Evolutionary conservation across 2,888 invertebrate genomes (phyloP), one percentile per base, ranked within the genome.

Genomic region (Lochmaea crataegi): DNA sequence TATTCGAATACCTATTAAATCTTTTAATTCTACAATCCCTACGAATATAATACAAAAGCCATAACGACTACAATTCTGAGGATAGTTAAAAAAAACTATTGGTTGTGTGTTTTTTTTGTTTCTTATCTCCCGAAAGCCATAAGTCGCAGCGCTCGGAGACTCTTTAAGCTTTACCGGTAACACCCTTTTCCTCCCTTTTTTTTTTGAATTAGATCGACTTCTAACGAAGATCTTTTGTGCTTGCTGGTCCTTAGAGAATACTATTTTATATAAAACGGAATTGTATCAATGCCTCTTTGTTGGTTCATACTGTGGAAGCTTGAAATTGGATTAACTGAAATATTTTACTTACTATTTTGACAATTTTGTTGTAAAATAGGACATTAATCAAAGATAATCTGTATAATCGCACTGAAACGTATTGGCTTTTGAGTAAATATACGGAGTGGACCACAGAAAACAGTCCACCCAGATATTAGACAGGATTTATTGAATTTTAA

Each of bases 191-290:
- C 22, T 57, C 12, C 1, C 22, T 14, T 10, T 22, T 22, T 57
- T 22, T 57, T 22, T 18, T 7, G 12, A 9, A 57, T 57, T 9
- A 57, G 57, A 18, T 22, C 18, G 22, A 26, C 57, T 12, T 22
- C 22, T 57, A 57, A 57, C 57, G 57, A 57, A 22, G 9, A 57
- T 26, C 18, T 57, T 57, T 57, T 57, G 10, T 26, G 22, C 11
- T 10, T 57, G 9, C 18, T 18, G 2, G 2, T 57, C 57, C 9
- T 22, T 14, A 22, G 57, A 11, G 57, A 22, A 57, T 18, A 57
- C 22, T 26, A 2, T 12, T 10, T 57, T 18, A 22, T 26, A 18
- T 57, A 57, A 57, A 18, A 57, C 10, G 18, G 14, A 48, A 48
- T 48, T 48, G 11, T 1, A 48, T 48, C 45, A 48, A 48, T 48